Evolutionary conservation across 2,888 invertebrate species (phyloP), one percentile per base, ranked within the genome.

Genomic region (Caenorhabditis parvicauda): DNA sequence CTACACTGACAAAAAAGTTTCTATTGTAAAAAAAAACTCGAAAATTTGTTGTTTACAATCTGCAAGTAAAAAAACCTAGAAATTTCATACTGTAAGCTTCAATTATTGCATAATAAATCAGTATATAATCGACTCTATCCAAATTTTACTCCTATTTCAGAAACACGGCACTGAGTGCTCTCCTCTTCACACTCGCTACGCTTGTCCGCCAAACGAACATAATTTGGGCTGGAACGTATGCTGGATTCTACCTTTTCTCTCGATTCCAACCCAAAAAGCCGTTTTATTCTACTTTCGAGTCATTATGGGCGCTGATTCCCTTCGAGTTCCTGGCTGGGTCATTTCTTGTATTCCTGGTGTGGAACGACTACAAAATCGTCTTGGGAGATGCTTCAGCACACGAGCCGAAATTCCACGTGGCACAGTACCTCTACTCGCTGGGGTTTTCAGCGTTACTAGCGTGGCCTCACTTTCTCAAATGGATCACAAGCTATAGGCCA

Each of bases 191-290:
- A 0, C 81, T 86, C 1, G 86, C 90, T 44, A 86, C 94, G 5
- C 68, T 90, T 0, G 88, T 90, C 82, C 86, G 98, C n/a, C 96
- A 98, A 83, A 96, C 94, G 0, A 98, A 96, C 82, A 87, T 95
- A 6, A 87, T 92, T 0, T 96, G 94, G 93, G 86, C 95, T 0
- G 87, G 87, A 0, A 88, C 84, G 67, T 77, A 82, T 24, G 82
- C 82, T 12, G 24, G 52, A 2, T 54, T 66, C 6, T n/a, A 58
- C 24, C 52, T 68, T 12, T 52, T 62, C 17, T 42, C 46, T 17
- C n/a, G 37, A 14, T 42, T 42, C 27, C 35, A 47, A 21, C 7
- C 7, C 7, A 24, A 53, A 6, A 12, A 28, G n/a, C 29, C 35
- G 27, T 27, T 48, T 29, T 22, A 22, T 6, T 55, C 49, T 6